These are phyloP conservation scores for Psilopsiagon aymara DNA, from an alignment of 2,113 vertebrate species.

Conservation along the genomic window DNA sequence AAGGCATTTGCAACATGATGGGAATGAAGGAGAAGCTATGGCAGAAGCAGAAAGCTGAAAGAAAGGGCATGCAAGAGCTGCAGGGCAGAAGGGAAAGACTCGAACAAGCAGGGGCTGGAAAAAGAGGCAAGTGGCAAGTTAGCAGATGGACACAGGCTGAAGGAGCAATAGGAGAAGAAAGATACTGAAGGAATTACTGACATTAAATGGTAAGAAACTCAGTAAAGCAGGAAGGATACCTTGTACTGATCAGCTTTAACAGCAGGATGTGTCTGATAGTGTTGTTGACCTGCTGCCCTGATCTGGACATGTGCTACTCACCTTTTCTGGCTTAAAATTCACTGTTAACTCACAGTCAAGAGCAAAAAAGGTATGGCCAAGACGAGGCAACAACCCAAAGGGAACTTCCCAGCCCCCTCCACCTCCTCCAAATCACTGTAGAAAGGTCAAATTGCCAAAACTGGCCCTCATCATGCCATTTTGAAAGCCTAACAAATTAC, in stretches of 20 bases:
- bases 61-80: not conserved
- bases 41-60: not conserved
- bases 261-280: not conserved
- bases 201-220: not conserved
- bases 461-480: fast-evolving
- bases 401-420: not conserved
- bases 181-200: not conserved
- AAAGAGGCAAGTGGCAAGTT: fast-evolving
- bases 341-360: not conserved
- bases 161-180: not conserved
- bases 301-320: fast-evolving
- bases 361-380: not conserved
- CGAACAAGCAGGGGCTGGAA: not conserved
- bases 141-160: not conserved
- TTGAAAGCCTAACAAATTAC: not conserved
- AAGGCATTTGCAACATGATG: fast-evolving
- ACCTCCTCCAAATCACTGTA: not conserved
- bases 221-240: not conserved
- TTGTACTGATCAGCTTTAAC: not conserved
- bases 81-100: not conserved
- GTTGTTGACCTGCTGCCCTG: not conserved
- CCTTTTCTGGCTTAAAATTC: not conserved
- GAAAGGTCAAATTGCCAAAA: not conserved
- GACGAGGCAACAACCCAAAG: not conserved
- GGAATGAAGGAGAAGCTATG: not conserved